These are phyloP conservation scores for Drosophila putrida DNA, from an alignment of 2,888 invertebrate species.

Conservation along the genomic window DNA sequence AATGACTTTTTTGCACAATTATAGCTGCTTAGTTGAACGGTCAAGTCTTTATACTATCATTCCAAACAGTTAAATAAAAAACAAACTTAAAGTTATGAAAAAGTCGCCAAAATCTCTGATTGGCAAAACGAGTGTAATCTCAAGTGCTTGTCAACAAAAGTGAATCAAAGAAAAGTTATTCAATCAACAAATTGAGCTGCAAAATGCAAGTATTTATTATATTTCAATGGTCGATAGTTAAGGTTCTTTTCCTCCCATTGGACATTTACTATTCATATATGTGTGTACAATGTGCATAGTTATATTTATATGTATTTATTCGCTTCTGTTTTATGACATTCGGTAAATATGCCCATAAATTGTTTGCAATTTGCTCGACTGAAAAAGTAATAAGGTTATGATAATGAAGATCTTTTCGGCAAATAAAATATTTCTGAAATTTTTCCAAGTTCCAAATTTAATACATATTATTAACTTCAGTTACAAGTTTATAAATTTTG, in stretches of 20 bases:
- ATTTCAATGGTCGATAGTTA: conserved; percentile 5
- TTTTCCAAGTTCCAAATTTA: not conserved
- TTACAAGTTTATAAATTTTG: too few species aligned
- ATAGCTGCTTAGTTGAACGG: not conserved
- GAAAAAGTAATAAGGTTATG: conserved; percentile 1
- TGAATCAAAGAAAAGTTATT: conserved; percentile 24
- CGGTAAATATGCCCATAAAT: conserved; percentile 9
- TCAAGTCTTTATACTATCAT: not conserved
- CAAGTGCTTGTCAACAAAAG: conserved; percentile 17
- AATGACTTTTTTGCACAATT: conserved; percentile 13
- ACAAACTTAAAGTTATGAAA: not conserved
- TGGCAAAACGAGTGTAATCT: conserved; percentile 24
- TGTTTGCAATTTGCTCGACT: not conserved
- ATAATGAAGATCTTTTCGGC: not conserved
- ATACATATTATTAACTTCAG: too few species aligned
- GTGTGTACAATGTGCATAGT: conserved; percentile 5
- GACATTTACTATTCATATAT: conserved; percentile 45
- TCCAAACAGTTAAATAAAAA: not conserved
- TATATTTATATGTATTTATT: not conserved
- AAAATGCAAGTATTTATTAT: conserved; percentile 17
- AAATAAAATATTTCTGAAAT: not conserved
- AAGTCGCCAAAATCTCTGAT: conserved; percentile 33
- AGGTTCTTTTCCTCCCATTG: not conserved
- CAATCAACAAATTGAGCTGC: conserved; percentile 26
- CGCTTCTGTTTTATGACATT: not conserved